Evolutionary conservation across 1,140 invertebrate genomes (phyloP), one percentile per base, ranked within the genome.

Genomic region (Neodiprion lecontei): DNA sequence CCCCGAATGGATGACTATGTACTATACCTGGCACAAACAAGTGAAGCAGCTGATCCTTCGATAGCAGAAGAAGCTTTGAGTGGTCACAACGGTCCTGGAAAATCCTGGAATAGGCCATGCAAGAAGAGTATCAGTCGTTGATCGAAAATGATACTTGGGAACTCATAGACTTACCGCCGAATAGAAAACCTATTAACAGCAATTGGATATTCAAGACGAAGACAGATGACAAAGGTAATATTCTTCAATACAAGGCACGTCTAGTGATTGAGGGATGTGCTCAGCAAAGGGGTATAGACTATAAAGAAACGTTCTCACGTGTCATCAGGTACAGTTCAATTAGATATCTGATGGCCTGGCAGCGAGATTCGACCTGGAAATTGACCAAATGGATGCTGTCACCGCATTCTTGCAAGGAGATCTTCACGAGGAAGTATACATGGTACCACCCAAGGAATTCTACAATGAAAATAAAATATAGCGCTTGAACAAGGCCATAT

Each of bases 161-260:
- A 7, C 17, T 87, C 48, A 81, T 82, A 28, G 77, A 85, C 68
- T 69, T 76, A 80, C 83, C 84, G 40, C 9, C 75, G 28, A 73
- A 77, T 72, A 79, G 78, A 74, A 84, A 81, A 53, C 73, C 82
- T 77, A 81, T 88, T 53, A 71, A 84, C 72, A 85, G 82, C 69
- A 82, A 83, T 76, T 86, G 84, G 84, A 80, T 87, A 7, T 87
- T 78, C 48, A 83, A 81, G 76, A 75, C 61, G 8, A 87, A 88
- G 73, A 67, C 75, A 10, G 75, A 81, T 73, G 67, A 73, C 10
- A 77, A 84, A 28, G 78, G 77, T 68, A 69, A 74, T 40, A 74
- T 79, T 49, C 76, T 78, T 7, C 70, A 73, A 49, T 83, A 75
- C 66, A 86, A 85, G 69, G 85, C 86, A 66, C 76, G 80, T 67